Base-by-base conservation (phyloP, 1,140 invertebrate genomes). In the Drosophila parvula region DNA sequence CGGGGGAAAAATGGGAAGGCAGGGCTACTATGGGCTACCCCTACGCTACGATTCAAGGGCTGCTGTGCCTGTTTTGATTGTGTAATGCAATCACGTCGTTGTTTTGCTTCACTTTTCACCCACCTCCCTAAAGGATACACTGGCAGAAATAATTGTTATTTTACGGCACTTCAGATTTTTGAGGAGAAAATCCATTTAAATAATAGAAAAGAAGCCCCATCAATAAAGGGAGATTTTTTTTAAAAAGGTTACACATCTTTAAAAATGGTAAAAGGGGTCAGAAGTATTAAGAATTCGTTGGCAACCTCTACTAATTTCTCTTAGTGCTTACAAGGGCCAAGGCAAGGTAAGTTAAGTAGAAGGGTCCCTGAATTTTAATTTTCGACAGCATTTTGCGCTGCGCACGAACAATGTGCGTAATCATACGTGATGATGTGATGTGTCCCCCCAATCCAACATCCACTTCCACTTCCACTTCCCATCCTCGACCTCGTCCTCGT, bases 61-160 rank as follows among this genome's bases (percentile, higher is more conserved):
- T 58, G 55, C 70, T 79, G 60, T 74, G 80, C 71, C 81, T 82
- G 84, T 85, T 82, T 81, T 91, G 83, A 89, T 91, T 91, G 79
- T 90, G 90, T 84, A 91, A 91, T 85, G 89, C 85, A 91, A 91
- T 91, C 89, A 91, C 89, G 84, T 91, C 84, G 84, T 83, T 88
- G 81, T 91, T 91, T 85, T 91, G 83, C 75, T 71, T 64, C 75
- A 68, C 63, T 78, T 83, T 83, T 53, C 56, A 48, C 41, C 41
- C 32, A 44, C 44, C 47, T 34, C 16, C 50, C 32, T 12, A 30
- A 38, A 12, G 7, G n/a, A 6, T 53, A 27, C 65, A 69, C 41
- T 48, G 30, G 6, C 18, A 12, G 16, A 48, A 62, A 45, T 30
- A 3, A 10, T 32, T 11, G 30, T 3, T 44, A 44, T 2, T 4